phyloP scores from a whole-genome alignment of 2,113 vertebrate species.

The Okapia johnstoni region DNA sequence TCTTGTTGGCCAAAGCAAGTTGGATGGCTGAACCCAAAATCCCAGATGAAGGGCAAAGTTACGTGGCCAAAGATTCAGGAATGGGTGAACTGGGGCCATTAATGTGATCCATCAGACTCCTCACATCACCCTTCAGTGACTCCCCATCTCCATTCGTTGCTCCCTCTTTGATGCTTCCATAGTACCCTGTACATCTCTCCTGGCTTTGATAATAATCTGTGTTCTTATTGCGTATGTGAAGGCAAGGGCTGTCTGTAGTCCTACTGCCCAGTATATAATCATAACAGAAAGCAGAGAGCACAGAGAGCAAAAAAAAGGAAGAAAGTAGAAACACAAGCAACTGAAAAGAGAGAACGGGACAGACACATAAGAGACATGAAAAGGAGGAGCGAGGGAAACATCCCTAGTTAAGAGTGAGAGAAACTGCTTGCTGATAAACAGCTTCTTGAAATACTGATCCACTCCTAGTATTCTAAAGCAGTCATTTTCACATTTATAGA shows the following conservation, averaged over 20 bases:
- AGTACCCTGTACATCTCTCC: not conserved
- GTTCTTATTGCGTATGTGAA: not conserved
- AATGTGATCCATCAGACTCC: not conserved
- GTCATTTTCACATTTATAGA: not conserved
- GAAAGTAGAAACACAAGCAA: not conserved
- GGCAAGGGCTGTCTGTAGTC: not conserved
- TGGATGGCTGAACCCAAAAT: not conserved
- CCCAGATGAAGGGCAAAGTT: not conserved
- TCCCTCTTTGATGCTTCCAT: not conserved
- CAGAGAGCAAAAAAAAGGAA: not conserved
- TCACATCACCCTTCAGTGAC: not conserved
- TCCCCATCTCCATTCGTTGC: not conserved
- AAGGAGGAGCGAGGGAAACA: too few species aligned
- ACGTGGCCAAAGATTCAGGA: not conserved
- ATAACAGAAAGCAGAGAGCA: not conserved
- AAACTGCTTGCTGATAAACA: not conserved
- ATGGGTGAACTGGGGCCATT: not conserved
- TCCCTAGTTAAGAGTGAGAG: not conserved
- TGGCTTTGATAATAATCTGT: not conserved
- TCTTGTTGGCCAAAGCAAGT: not conserved
- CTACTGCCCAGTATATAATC: too few species aligned
- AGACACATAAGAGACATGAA: not conserved
- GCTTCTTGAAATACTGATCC: not conserved
- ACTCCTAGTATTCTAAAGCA: not conserved
- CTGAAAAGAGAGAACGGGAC: not conserved